These are phyloP conservation scores for Hydrochoerus hydrochaeris DNA, from an alignment of 2,113 vertebrate species.

Conservation along the genomic window DNA sequence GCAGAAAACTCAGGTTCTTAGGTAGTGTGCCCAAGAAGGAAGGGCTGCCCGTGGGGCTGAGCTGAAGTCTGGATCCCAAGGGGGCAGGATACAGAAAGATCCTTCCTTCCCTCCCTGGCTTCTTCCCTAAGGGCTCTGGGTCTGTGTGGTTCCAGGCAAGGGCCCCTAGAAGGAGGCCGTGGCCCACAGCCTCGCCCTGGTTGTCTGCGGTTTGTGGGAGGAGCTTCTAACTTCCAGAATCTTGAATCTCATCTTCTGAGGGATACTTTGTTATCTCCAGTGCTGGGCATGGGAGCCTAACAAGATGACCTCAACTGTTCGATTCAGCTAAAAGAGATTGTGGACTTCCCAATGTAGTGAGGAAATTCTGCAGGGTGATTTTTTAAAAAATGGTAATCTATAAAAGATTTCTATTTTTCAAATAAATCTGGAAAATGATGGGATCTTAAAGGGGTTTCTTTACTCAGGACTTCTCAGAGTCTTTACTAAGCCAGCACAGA, in stretches of 20 bases:
- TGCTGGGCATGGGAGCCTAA: background rate
- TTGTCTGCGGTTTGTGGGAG: background rate
- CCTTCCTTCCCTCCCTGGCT: background rate
- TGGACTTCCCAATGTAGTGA: background rate
- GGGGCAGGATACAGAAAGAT: background rate
- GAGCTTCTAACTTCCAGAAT: background rate
- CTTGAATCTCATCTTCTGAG: background rate
- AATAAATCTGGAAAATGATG: constrained; percentile 16
- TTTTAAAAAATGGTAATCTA: background rate
- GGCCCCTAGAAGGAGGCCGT: background rate
- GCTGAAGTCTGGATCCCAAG: background rate
- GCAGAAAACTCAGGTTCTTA: background rate
- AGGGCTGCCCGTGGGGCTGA: background rate
- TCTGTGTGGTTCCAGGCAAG: background rate
- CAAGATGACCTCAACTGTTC: background rate
- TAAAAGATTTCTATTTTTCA: background rate
- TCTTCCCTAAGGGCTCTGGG: background rate
- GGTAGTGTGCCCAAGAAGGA: background rate
- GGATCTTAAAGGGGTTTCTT: background rate
- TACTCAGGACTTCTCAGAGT: background rate
- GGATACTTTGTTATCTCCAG: background rate
- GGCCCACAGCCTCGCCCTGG: rapidly evolving
- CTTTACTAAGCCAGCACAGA: background rate
- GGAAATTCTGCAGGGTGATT: background rate
- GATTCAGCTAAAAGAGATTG: background rate